Base-by-base conservation (phyloP, 2,797 vertebrate genomes). In the Adelosebastes latens region DNA sequence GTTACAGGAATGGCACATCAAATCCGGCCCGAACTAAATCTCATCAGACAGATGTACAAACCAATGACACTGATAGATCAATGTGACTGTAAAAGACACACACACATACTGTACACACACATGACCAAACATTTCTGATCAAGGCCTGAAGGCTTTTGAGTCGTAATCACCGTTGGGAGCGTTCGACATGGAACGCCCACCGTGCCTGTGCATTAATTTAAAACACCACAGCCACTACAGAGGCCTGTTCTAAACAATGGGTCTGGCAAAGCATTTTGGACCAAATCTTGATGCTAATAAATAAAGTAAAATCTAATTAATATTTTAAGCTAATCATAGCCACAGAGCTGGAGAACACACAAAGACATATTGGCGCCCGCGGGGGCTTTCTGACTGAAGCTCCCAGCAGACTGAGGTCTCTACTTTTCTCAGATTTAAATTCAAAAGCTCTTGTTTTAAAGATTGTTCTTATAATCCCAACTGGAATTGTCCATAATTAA, bases 251-350 rank as follows among this genome's bases (percentile, higher is more conserved):
- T 11, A 79, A 89, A 91, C 88, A 87, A 82, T 49, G 53, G 65
- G n/a, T 70, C 81, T 84, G 84, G 82, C 80, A 69, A 58, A 70
- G 80, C 53, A 25, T 76, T 87, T 86, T 89, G 84, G 83, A 83
- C 80, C 67, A 78, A 91, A 93, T 93, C 75, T 89, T 75, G 78
- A 89, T 78, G 80, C 76, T 93, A 92, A 94, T 93, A 93, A 95
- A 96, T 95, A 93, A 95, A 94, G 88, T 93, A 94, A 93, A 91
- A 93, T 86, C 80, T 63, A 92, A 94, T 94, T 89, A 95, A 94
- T 95, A 95, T 95, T 95, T 95, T 77, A 94, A 91, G 87, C 85
- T 91, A 90, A 93, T 95, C 93, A 92, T 83, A 90, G 90, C 81
- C 70, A 89, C 87, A 89, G 91, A 93, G 91, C 88, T 93, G 93